Conservation (phyloP, 2,888 invertebrate genomes). For the Euproctis similis region DNA sequence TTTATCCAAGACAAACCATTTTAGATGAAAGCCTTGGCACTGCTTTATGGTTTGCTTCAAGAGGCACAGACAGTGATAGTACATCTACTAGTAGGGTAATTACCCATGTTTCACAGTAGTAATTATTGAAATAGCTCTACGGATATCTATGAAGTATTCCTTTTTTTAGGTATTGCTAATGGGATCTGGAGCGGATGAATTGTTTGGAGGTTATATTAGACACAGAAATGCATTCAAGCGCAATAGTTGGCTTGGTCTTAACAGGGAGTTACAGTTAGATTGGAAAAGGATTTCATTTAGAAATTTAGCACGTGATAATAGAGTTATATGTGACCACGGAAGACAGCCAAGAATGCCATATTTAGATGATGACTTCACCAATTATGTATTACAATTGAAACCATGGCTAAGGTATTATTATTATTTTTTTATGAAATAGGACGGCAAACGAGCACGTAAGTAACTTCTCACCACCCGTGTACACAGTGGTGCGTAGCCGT, state of each 20-base stretch:
- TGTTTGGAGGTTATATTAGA: conserved; percentile 94
- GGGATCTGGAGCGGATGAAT: conserved; percentile 98
- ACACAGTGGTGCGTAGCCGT: too few relatives aligned
- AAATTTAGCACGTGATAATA: conserved; percentile 96
- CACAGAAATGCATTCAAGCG: conserved; percentile 85
- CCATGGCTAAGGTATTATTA: conserved; percentile 84
- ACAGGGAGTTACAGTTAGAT: conserved; percentile 82
- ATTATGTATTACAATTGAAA: conserved; percentile 77
- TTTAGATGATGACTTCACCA: conserved; percentile 82
- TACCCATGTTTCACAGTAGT: too few relatives aligned
- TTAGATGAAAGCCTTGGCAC: conserved; percentile 97
- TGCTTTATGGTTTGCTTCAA: conserved; percentile 97
- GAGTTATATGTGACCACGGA: conserved; percentile 93
- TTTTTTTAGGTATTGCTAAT: conserved; percentile 81
- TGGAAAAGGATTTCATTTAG: conserved; percentile 90
- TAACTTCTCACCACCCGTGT: too few relatives aligned
- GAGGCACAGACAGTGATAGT: conserved; percentile 76
- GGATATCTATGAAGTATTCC: too few relatives aligned
- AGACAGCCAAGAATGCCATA: conserved; percentile 88
- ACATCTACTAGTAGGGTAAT: conserved; percentile 79
- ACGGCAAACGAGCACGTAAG: too few relatives aligned
- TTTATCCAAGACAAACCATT: conserved; percentile 90
- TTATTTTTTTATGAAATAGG: too few relatives aligned
- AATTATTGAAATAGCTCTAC: too few relatives aligned
- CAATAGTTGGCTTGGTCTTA: conserved; percentile 70